Base-by-base conservation (phyloP, 2,113 vertebrate species). In the Nymphicus hollandicus region DNA sequence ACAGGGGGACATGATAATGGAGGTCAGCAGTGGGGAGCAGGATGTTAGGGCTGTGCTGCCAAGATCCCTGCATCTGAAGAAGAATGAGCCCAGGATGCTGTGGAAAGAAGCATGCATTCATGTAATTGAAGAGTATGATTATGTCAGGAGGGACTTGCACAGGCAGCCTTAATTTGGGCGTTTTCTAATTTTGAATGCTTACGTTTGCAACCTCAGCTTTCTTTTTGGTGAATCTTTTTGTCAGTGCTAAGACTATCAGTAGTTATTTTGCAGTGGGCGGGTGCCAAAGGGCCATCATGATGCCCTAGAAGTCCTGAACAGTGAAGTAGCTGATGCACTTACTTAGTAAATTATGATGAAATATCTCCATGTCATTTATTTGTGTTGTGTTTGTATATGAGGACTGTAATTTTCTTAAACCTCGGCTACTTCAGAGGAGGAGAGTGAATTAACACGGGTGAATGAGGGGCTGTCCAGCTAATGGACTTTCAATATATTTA, bases 291-390 rank as follows among this genome's bases (percentile, higher is more conserved):
- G 70, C 50, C 56, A 41, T 68, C 10, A 3, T 9, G 25, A 31
- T 41, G 28, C 69, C 69, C 46, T 53, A 25, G 37, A 53, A 72
- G 47, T 66, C n/a, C 52, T 37, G 61, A 85, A 61, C 25, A 49
- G 77, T 49, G 77, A 79, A 92, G 56, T 47, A 86, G 35, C 46
- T 49, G 41, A 39, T 92, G 80, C 86, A 61, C 29, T 83, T 70
- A 61, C 29, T 83, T 70, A 29, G 69, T 93, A 92, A 91, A 96
- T 91, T 37, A 88, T 37, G 82, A 86, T 92, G 69, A 96, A 95
- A 76, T 76, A 93, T 64, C 65, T 90, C 52, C 24, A 11, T 81
- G 82, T 33, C 43, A 71, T 90, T 93, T 94, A 86, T 77, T 88
- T 93, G 64, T 61, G 69, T 47, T 84, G 68, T 71, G 47, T 92